Evolutionary conservation across 2,888 invertebrate species (phyloP), one percentile per base, ranked within the genome.

Genomic region (Ochropleura plecta): DNA sequence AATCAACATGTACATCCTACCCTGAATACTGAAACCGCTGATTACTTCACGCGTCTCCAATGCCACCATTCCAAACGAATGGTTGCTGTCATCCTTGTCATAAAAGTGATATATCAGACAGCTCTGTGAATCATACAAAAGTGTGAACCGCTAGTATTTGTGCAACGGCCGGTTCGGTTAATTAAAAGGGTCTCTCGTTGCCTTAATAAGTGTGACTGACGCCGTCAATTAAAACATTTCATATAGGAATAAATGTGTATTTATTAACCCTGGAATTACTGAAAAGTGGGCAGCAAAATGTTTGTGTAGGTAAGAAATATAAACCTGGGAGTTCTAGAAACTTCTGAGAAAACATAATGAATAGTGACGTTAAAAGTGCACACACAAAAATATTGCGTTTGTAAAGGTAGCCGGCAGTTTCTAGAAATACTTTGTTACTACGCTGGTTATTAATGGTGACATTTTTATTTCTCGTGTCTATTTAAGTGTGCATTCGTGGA

Each of bases 71-170:
- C 44, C 59, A 57, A 48, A 63, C 55, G 42, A 72, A 30, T 69
- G 46, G 59, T 62, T 57, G 70, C 71, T 69, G 59, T 73, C 76
- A 69, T 55, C 60, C 60, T 69, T 66, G 55, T 69, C 76, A 69
- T 59, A 55, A 70, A 49, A 66, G 48, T 60, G 48, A 75, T 68
- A 73, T 81, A 70, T 67, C 59, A 73, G 65, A 70, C 42, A 30
- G 42, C 48, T 55, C 55, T 77, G 57, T 78, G 77, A 84, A 82
- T 84, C 71, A 79, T 72, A 59, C 67, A 48, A 14, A 70, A 69
- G 71, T 76, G 74, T 80, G 73, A 76, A 70, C 64, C 49, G 70
- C 60, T 70, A 72, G 73, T 79, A 75, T 83, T 83, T 78, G 76
- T 76, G 67, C 76, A 73, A 73, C 44, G n/a, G 53, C 53, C 63